Evolutionary conservation across 2,113 vertebrate genomes (phyloP).

Genomic region (Rhabdomys dilectus): DNA sequence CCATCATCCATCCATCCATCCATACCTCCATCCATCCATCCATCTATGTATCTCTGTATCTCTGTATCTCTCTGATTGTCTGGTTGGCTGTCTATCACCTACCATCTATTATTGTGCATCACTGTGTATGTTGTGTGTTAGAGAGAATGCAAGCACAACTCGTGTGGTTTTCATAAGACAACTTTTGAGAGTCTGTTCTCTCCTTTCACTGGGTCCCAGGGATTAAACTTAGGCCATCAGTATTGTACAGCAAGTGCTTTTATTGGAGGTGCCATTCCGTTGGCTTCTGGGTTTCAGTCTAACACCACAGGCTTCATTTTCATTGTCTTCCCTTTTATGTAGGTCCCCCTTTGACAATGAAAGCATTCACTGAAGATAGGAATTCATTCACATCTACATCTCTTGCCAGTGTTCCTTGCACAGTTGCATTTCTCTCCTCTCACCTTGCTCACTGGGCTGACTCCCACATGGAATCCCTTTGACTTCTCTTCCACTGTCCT

Average conservation of each 20-base stretch:
- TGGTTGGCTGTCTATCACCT: not conserved
- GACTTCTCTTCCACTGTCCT: not conserved
- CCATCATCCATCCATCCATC: too few relatives aligned
- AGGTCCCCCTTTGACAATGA: not conserved
- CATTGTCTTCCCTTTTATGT: not conserved
- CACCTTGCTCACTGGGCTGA: not conserved
- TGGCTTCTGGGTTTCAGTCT: not conserved
- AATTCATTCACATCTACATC: not conserved
- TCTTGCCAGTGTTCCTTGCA: not conserved
- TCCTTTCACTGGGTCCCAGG: not conserved
- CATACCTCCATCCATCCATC: not conserved
- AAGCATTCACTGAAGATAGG: not conserved
- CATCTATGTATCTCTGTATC: not conserved
- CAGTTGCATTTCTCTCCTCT: not conserved
- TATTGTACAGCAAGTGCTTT: not conserved
- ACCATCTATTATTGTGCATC: not conserved
- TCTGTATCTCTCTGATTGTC: not conserved
- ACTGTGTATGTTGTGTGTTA: not conserved
- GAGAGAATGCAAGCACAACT: not conserved
- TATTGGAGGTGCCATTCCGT: not conserved
- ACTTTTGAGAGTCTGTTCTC: not conserved
- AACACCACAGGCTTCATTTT: not conserved
- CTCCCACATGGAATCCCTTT: not conserved
- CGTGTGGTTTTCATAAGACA: not conserved
- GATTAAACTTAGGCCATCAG: too few relatives aligned